Base-by-base conservation (phyloP, 2,888 invertebrate genomes). In the Protonemura montana region DNA sequence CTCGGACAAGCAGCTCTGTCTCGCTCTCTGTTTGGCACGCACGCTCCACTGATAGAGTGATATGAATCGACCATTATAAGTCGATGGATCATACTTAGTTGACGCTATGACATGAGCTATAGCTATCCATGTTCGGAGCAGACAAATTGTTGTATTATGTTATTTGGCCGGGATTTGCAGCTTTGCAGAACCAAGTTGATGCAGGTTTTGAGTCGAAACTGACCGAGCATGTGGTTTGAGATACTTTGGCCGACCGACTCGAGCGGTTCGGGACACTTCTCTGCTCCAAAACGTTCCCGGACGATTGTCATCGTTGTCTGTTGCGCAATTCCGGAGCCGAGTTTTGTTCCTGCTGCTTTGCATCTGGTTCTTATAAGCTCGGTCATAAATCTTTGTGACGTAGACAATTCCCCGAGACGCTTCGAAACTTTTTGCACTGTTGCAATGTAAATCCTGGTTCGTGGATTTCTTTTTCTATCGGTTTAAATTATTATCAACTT, bases 1-100 rank as follows among this genome's bases (percentile, higher is more conserved):
- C 78, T 78, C 25, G 78, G 78, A 26, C 78, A 28, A 26, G 7
- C 27, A 3, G n/a, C 78, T 78, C 78, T 59, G 16, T 59, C 41
- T 41, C 41, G 13, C 41, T 41, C 41, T 41, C 41, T 41, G n/a
- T 35, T 35, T 10, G 26, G n/a, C 78, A 78, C 6, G 27, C 78
- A 78, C 78, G 28, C 78, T 27, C 78, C 78, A 26, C 35, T 82
- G 82, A 82, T 82, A 35, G 35, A 82, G 82, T 82, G 41, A 41
- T 82, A 82, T 26, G 82, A 82, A 82, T 42, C 26, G 82, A 41
- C 41, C 82, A 82, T 41, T 82, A 41, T 21, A 41, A 41, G 27
- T 26, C 82, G 82, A 82, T 82, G 82, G 21, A 82, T 82, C 82
- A 82, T 41, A 82, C 41, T 82, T 41, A 41, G 35, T 82, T 35